These are phyloP conservation scores for Aegotheles bennettii DNA, from an alignment of 2,113 vertebrate genomes.

Conservation along the genomic window DNA sequence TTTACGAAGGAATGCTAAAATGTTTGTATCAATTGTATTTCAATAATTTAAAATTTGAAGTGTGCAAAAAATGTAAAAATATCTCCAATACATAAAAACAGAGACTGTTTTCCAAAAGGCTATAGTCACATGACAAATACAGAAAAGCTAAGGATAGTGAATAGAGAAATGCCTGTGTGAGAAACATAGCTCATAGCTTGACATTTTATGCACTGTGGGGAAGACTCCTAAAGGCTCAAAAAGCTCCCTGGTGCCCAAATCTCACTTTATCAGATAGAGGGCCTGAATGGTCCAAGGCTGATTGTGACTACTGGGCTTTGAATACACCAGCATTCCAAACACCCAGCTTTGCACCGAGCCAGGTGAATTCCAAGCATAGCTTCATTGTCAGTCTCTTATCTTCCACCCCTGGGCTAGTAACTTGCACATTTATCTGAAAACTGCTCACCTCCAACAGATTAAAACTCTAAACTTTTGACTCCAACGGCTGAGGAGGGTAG, in stretches of 20 bases:
- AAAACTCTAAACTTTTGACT: conserved; percentile 23
- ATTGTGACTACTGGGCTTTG: background rate
- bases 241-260: background rate
- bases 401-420: background rate
- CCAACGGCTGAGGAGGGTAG: background rate
- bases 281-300: background rate
- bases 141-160: background rate
- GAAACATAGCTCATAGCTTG: background rate
- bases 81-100: background rate
- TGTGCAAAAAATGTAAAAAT: background rate
- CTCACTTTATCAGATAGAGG: background rate
- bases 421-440: background rate
- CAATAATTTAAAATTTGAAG: background rate
- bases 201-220: background rate
- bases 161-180: background rate
- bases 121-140: background rate
- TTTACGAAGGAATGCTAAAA: background rate
- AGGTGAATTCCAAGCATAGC: conserved; percentile 7
- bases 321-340: background rate
- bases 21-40: background rate
- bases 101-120: background rate
- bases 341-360: background rate
- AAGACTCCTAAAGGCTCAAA: background rate
- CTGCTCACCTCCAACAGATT: background rate
- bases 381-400: background rate